Evolutionary conservation across 2,797 vertebrate species (phyloP), one percentile per base, ranked within the genome.

Genomic region (Micropoecilia bifurca): DNA sequence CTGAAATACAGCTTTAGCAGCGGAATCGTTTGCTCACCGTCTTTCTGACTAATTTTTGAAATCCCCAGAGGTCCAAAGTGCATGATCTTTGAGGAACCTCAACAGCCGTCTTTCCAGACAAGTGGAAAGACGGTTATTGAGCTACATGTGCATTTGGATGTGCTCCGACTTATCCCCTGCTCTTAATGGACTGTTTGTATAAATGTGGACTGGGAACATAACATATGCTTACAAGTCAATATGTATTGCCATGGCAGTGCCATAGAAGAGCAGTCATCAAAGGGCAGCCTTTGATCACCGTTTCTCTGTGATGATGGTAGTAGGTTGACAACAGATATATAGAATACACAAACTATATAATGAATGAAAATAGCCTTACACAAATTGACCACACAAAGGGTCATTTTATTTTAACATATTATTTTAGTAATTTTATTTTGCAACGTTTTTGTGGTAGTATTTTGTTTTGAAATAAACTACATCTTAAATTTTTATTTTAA

Each of bases 21-120:
- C 45, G 76, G 88, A 82, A 73, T 78, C n/a, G 43, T 76, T 89
- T 81, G 82, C 71, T 90, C 86, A 85, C 61, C 18, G 63, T 18
- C 46, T 22, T 10, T 68, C 39, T 88, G 84, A 83, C 77, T 84
- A 45, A 84, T 28, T 71, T 53, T 47, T 36, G 74, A 78, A 90
- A 76, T 10, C 46, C 78, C 83, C 50, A 66, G 18, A 71, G 10
- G 39, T 74, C 48, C 80, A 82, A 45, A 75, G 30, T 41, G 45
- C 36, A 1, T 68, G 41, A 41, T 47, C 71, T 86, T 86, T 72
- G 59, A 74, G 75, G 83, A 90, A 89, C 73, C 59, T 28, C 77
- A 69, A 12, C 36, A 78, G 22, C 46, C 10, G 59, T 30, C 9
- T 30, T 69, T 22, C 25, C 39, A 4, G 50, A 75, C 57, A 77